A percentile compares a stretch with the other conserved stretches of the same genome.
Conservation (phyloP, 2,888 invertebrate species). For the Brenthis daphne region DNA sequence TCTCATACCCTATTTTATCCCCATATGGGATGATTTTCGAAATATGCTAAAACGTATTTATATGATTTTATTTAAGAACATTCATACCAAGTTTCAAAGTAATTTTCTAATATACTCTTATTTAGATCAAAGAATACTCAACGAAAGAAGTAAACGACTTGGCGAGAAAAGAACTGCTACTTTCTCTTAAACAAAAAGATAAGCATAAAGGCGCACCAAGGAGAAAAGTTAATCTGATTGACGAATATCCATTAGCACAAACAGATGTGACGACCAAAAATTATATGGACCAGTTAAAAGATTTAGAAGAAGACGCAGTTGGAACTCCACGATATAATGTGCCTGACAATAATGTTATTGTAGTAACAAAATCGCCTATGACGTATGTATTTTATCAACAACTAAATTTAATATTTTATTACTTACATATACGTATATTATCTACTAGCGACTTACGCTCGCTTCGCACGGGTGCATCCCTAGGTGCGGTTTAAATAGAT, state of each 20-base stretch:
- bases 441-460: too few relatives aligned
- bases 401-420: not conserved
- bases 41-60: too few relatives aligned
- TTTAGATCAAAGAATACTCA: conserved; percentile 70
- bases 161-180: conserved; percentile 60
- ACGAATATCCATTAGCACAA: conserved; percentile 35
- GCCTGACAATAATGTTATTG: conserved; percentile 62
- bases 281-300: conserved; percentile 56
- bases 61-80: too few relatives aligned
- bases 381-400: conserved; percentile 49
- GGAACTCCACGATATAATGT: conserved; percentile 61
- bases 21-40: too few relatives aligned
- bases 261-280: conserved; percentile 53
- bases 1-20: too few relatives aligned
- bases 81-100: too few relatives aligned
- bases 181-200: conserved; percentile 55
- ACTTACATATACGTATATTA: too few relatives aligned
- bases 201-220: conserved; percentile 52
- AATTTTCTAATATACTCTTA: too few relatives aligned
- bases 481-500: too few relatives aligned
- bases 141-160: conserved; percentile 69
- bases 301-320: conserved; percentile 70
- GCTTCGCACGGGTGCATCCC: too few relatives aligned
- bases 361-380: conserved; percentile 58
- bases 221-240: conserved; percentile 42